phyloP scores from a whole-genome alignment of 2,113 vertebrate species.

The Urocolius indicus region DNA sequence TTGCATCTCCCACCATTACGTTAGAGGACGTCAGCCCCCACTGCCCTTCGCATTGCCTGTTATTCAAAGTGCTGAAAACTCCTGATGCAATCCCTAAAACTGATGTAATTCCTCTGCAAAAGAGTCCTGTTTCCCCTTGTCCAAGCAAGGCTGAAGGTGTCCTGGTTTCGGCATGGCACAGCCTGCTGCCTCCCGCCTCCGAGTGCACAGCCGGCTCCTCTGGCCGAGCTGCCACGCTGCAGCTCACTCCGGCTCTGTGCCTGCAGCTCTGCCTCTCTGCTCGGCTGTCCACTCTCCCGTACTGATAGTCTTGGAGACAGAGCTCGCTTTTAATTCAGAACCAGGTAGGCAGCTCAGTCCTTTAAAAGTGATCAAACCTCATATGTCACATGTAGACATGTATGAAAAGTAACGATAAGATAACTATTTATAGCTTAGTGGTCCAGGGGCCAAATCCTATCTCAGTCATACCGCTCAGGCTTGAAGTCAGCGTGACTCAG shows the following conservation, averaged over 20 bases:
- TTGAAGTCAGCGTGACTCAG: neutral
- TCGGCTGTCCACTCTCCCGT: neutral
- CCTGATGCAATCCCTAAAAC: fast-evolving
- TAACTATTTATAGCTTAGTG: neutral
- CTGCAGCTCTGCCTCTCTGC: neutral
- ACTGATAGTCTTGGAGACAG: neutral
- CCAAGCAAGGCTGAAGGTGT: neutral
- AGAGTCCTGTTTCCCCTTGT: neutral
- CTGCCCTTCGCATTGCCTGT: neutral
- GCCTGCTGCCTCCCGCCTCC: neutral
- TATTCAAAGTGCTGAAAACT: neutral
- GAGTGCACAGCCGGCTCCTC: neutral
- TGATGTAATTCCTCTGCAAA: neutral
- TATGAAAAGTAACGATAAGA: neutral
- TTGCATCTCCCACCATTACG: fast-evolving
- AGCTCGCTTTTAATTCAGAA: neutral
- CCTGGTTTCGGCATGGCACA: neutral
- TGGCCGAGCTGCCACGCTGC: fast-evolving
- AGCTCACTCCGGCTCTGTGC: neutral
- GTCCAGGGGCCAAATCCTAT: neutral
- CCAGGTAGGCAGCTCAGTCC: neutral
- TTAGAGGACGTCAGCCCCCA: neutral
- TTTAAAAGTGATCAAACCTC: neutral
- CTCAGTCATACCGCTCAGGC: neutral
- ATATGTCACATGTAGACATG: fast-evolving